Percentiles rank a stretch among this genome's conserved stretches.
These are phyloP conservation scores for Agrenia bidenticulata DNA, from an alignment of 2,888 invertebrate genomes.

Conservation along the genomic window DNA sequence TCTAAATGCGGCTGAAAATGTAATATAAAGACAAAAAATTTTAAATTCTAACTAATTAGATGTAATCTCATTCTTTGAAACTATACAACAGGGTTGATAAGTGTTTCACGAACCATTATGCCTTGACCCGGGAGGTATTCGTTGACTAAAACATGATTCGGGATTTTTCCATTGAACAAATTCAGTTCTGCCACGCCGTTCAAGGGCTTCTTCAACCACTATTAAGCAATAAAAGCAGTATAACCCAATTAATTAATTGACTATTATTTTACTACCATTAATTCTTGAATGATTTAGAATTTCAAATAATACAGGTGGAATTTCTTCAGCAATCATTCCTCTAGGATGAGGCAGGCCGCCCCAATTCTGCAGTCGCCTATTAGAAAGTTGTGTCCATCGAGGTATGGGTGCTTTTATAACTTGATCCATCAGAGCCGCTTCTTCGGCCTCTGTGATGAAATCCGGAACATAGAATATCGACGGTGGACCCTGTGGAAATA, in stretches of 20 bases:
- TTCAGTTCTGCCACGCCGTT: conserved; percentile 69
- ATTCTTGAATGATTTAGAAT: neutral
- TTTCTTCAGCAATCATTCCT: conserved; percentile 87
- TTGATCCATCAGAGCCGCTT: conserved; percentile 68
- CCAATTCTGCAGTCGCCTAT: conserved; percentile 94
- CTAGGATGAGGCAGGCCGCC: conserved; percentile 91
- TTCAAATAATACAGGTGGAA: conserved; percentile 65
- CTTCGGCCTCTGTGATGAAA: conserved; percentile 75
- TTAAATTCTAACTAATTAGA: neutral
- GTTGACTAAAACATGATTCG: conserved; percentile 90
- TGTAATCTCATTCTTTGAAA: neutral
- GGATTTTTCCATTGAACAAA: conserved; percentile 71
- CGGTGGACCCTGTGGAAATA: conserved; percentile 65
- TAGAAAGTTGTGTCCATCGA: conserved; percentile 91
- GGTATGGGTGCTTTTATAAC: conserved; percentile 83
- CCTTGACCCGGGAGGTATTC: conserved; percentile 93
- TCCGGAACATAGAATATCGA: conserved; percentile 80
- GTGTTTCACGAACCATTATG: conserved; percentile 70
- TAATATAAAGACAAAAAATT: neutral
- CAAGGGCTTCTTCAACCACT: conserved; percentile 76
- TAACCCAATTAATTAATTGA: neutral
- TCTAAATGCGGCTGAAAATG: conserved; percentile 79
- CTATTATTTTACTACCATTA: neutral
- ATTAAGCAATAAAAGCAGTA: conserved; percentile 40
- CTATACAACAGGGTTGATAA: neutral